Percentiles rank a stretch among this genome's conserved stretches.
These are phyloP conservation scores for Acanthochromis polyacanthus DNA, from an alignment of 2,113 vertebrate species.

Conservation along the genomic window DNA sequence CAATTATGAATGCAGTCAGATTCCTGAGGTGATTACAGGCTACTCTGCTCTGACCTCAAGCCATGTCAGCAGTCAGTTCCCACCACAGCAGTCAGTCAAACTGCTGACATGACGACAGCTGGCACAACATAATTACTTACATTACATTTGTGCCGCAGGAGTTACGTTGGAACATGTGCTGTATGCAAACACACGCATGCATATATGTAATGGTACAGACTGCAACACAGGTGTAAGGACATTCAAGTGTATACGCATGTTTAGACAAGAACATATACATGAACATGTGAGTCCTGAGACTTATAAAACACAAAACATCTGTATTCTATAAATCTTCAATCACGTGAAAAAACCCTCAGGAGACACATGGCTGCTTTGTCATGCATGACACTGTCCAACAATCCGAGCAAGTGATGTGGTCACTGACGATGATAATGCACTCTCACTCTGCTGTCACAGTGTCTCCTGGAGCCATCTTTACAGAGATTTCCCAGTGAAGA, in stretches of 20 bases:
- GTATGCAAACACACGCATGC: constrained; percentile 39
- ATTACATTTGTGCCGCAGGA: constrained; percentile 34
- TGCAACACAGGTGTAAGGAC: not conserved
- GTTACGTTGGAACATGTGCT: constrained; percentile 21
- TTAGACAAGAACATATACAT: no score
- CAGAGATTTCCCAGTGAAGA: constrained; percentile 80
- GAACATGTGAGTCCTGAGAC: not conserved
- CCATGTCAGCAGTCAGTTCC: constrained; percentile 51
- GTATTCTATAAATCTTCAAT: constrained; percentile 40
- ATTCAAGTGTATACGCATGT: constrained; percentile 3
- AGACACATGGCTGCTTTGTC: constrained; percentile 50
- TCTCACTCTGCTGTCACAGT: constrained; percentile 69
- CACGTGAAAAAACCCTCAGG: constrained; percentile 39
- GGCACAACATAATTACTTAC: constrained; percentile 56
- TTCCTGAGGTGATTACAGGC: constrained; percentile 70
- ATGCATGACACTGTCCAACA: constrained; percentile 34
- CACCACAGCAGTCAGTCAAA: constrained; percentile 37
- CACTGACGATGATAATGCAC: constrained; percentile 72
- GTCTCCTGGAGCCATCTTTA: constrained; percentile 69
- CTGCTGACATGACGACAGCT: constrained; percentile 55
- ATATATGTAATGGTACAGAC: not conserved
- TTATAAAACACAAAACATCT: not conserved
- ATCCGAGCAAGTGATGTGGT: constrained; percentile 57
- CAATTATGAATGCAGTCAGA: constrained; percentile 77
- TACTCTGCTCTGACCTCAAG: constrained; percentile 63